Conservation (phyloP, 2,797 vertebrate genomes). For the Momotus momota region DNA sequence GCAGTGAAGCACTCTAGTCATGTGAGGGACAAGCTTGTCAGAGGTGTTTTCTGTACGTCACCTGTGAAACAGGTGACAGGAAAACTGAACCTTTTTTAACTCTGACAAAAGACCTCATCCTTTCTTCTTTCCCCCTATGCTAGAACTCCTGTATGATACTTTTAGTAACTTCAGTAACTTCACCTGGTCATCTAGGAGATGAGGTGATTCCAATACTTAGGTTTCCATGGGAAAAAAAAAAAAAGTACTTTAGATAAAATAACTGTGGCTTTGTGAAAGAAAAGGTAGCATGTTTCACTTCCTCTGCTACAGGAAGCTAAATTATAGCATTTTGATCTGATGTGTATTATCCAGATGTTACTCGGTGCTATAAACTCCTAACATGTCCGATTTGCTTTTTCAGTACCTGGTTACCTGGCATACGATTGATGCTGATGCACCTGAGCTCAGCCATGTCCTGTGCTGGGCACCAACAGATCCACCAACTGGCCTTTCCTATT, state of each 20-base stretch:
- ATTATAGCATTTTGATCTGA: background rate
- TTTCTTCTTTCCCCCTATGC: background rate
- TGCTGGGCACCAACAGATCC: conserved; percentile 96
- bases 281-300: background rate
- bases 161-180: background rate
- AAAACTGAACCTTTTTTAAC: background rate
- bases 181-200: background rate
- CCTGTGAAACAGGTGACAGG: background rate
- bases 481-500: conserved; percentile 95
- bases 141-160: background rate
- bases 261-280: background rate
- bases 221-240: background rate
- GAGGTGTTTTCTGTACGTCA: background rate
- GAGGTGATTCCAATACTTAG: background rate
- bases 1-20: background rate
- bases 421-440: conserved; percentile 95
- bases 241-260: background rate
- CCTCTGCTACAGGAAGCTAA: background rate
- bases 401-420: conserved; percentile 98
- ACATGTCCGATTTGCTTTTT: background rate
- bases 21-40: background rate
- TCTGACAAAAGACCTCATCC: background rate
- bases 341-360: background rate
- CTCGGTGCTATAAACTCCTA: background rate
- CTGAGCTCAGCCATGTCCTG: conserved; percentile 94